A percentile compares a stretch with the other conserved stretches of the same genome.
Conservation (phyloP, 2,888 invertebrate genomes). For the Mayetiola destructor region DNA sequence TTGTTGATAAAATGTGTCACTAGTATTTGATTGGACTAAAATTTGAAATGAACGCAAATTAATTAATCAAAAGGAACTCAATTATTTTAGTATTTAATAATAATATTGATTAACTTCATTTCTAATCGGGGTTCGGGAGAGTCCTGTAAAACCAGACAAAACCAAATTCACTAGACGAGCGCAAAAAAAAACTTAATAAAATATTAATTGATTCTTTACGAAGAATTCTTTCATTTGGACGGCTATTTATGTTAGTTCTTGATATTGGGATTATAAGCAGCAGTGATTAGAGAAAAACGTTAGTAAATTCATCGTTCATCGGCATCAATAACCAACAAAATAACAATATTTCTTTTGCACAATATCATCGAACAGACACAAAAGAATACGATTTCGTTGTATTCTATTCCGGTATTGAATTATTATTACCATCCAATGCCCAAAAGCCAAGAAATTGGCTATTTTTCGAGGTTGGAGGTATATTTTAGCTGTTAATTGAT, state of each 20-base stretch:
- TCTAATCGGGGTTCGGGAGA: too few relatives aligned
- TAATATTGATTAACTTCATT: too few relatives aligned
- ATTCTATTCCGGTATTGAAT: not conserved
- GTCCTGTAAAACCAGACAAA: not conserved
- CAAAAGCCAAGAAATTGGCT: not conserved
- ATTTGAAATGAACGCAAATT: too few relatives aligned
- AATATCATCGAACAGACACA: not conserved
- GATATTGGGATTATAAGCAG: not conserved
- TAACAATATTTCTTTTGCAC: slow-evolving; percentile 10
- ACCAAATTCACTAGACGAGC: not conserved
- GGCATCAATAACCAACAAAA: not conserved
- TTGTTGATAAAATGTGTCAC: too few relatives aligned
- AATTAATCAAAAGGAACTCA: too few relatives aligned
- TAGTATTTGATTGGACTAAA: too few relatives aligned
- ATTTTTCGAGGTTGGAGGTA: not conserved
- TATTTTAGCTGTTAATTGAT: not conserved
- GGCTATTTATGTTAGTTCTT: not conserved
- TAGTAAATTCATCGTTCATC: slow-evolving; percentile 4
- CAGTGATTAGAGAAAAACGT: not conserved
- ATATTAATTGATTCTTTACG: not conserved
- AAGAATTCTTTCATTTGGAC: not conserved
- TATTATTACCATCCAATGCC: not conserved
- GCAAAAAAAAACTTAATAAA: not conserved
- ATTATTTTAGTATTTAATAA: too few relatives aligned
- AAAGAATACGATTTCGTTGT: slow-evolving; percentile 1